Conservation (phyloP, 1,140 invertebrate genomes). For the Trichonephila inaurata region DNA sequence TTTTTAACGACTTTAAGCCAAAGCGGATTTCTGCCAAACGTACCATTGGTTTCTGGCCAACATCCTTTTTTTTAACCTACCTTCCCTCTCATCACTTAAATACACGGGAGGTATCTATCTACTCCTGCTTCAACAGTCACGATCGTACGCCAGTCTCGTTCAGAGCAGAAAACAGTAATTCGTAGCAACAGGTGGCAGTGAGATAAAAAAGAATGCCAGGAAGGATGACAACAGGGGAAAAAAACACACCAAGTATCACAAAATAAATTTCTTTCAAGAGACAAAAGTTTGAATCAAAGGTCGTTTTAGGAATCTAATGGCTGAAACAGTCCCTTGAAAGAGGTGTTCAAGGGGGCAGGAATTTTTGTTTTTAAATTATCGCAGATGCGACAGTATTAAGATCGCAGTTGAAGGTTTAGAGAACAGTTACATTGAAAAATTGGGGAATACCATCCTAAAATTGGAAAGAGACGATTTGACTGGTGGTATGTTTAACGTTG, state of each 20-base stretch:
- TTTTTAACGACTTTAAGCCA: not conserved
- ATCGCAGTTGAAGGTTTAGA: no score
- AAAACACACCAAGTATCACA: not conserved
- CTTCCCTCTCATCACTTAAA: not conserved
- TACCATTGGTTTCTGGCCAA: not conserved
- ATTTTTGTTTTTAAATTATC: no score
- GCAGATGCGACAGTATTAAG: no score
- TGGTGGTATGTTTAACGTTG: no score
- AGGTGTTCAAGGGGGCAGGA: not conserved
- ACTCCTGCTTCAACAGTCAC: not conserved
- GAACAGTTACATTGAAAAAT: no score
- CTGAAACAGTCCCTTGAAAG: not conserved
- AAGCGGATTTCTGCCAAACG: conserved; percentile 23
- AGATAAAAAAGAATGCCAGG: not conserved
- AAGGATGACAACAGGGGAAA: not conserved
- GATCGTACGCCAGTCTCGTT: not conserved
- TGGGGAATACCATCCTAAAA: no score
- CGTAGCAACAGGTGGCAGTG: not conserved
- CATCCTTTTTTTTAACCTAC: not conserved
- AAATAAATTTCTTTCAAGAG: not conserved
- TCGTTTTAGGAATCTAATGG: not conserved
- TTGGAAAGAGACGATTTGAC: no score
- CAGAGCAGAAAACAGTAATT: not conserved
- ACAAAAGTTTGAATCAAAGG: not conserved
- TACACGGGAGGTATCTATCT: not conserved